Evolutionary conservation across 2,888 invertebrate genomes (phyloP), one percentile per base, ranked within the genome.

Genomic region (Geotrupes spiniger): DNA sequence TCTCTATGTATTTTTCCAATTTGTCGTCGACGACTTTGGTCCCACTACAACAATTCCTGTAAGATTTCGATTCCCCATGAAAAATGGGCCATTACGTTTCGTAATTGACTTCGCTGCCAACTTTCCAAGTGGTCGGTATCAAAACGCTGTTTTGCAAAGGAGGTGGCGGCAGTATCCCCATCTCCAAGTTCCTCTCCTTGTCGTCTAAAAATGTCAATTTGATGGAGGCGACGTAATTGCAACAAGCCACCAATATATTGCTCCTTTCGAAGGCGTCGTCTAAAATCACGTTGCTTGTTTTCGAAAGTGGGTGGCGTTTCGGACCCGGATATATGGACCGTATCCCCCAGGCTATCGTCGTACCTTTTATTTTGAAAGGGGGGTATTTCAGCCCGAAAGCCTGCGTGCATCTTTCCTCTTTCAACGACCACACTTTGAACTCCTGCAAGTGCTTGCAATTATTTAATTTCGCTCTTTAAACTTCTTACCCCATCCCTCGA

Each of bases 381-480:
- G 82, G 81, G 52, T 79, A 83, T 49, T 75, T 73, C 10, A 83
- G 68, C 49, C 75, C 74, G 11, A 82, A 60, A 1, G 76, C 78
- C 64, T 83, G 82, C 2, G 81, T 66, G 36, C 81, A 74, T 44
- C 72, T 75, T 47, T 80, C 77, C 51, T 80, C 79, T 52, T 76
- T 76, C 28, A 82, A 61, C 56, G 81, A 78, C 82, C 82, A 83
- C 17, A 83, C 71, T 61, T 81, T 78, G 8, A 83, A 57, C 14
- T 74, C 71, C 83, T 83, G 64, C 5, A 64, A 64, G 33, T 48
- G 45, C 53, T 17, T 47, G n/a, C n/a, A n/a, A n/a, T n/a, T n/a
- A n/a, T n/a, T n/a, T n/a, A n/a, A n/a, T n/a, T n/a, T n/a, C n/a
- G n/a, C n/a, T n/a, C n/a, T 38, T 21, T 27, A 27, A 31, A 28